phyloP scores from a whole-genome alignment of 2,888 invertebrate genomes.

The Carcina quercana region DNA sequence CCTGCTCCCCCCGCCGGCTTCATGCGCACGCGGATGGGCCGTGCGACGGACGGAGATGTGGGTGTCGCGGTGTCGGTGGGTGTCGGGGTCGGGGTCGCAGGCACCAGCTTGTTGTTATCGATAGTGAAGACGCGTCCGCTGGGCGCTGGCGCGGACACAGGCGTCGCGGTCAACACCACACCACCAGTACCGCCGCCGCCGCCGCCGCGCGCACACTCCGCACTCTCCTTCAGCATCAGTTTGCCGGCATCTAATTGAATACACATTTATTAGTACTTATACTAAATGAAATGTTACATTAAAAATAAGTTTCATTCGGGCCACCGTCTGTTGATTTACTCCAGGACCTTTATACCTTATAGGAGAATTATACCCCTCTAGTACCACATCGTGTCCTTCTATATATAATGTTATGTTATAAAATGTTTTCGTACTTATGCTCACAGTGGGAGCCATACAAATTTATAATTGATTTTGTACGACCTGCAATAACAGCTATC shows the following conservation, averaged over 20 bases:
- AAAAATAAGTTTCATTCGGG: too few relatives aligned
- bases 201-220: constrained; percentile 3
- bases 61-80: constrained; percentile 1
- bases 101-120: constrained; percentile 12
- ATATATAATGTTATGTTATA: too few relatives aligned
- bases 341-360: too few relatives aligned
- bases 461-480: too few relatives aligned
- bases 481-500: too few relatives aligned
- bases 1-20: constrained; percentile 4
- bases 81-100: constrained; percentile 1
- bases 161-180: constrained; percentile 34
- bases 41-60: neutral
- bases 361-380: too few relatives aligned
- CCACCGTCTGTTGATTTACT: too few relatives aligned
- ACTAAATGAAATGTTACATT: neutral
- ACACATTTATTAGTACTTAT: neutral
- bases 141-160: constrained; percentile 32
- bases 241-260: constrained; percentile 82
- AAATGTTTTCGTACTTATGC: too few relatives aligned
- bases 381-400: too few relatives aligned
- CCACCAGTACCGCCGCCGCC: constrained; percentile 11
- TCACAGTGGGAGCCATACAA: too few relatives aligned
- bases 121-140: constrained; percentile 44
- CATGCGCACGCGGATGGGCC: neutral
- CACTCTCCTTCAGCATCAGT: constrained; percentile 78